Conservation (phyloP, 1,140 invertebrate genomes). For the Heliothis subflexa region DNA sequence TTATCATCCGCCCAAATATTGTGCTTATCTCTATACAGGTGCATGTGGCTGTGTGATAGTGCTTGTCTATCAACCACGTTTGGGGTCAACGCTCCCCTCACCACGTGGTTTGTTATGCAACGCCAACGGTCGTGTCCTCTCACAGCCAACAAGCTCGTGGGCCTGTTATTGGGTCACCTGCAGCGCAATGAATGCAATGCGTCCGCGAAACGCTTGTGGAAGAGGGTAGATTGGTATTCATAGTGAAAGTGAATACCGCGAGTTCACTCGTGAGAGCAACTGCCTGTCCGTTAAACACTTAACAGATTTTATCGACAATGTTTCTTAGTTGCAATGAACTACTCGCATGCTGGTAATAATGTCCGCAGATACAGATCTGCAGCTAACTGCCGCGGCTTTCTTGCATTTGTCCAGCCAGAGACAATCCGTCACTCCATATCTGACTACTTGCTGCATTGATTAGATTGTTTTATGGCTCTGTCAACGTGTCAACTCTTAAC, state of each 20-base stretch:
- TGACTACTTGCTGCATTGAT: conserved; percentile 61
- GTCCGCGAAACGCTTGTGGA: conserved; percentile 21
- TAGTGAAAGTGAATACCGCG: conserved; percentile 67
- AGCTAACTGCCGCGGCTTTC: conserved; percentile 57
- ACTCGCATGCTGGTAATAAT: conserved; percentile 61
- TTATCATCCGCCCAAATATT: conserved; percentile 65
- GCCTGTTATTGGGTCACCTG: conserved; percentile 42
- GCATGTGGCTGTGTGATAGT: conserved; percentile 63
- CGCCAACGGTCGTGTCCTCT: conserved; percentile 47
- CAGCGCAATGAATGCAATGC: conserved; percentile 19
- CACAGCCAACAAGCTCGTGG: conserved; percentile 2
- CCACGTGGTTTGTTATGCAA: conserved; percentile 72
- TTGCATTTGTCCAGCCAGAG: conserved; percentile 53
- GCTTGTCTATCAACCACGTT: conserved; percentile 69
- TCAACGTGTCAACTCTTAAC: conserved; percentile 59
- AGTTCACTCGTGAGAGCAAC: conserved; percentile 51
- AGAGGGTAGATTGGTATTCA: conserved; percentile 41
- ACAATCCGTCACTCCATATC: conserved; percentile 64
- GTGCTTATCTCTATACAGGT: conserved; percentile 67
- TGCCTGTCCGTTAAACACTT: conserved; percentile 52
- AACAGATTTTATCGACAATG: conserved; percentile 62
- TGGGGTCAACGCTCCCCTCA: conserved; percentile 71
- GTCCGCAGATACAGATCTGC: conserved; percentile 64
- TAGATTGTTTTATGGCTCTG: conserved; percentile 63
- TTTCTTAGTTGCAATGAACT: conserved; percentile 63